A percentile compares a stretch with the other conserved stretches of the same genome.
Conservation (phyloP, 2,888 invertebrate genomes). For the Biston betularia region DNA sequence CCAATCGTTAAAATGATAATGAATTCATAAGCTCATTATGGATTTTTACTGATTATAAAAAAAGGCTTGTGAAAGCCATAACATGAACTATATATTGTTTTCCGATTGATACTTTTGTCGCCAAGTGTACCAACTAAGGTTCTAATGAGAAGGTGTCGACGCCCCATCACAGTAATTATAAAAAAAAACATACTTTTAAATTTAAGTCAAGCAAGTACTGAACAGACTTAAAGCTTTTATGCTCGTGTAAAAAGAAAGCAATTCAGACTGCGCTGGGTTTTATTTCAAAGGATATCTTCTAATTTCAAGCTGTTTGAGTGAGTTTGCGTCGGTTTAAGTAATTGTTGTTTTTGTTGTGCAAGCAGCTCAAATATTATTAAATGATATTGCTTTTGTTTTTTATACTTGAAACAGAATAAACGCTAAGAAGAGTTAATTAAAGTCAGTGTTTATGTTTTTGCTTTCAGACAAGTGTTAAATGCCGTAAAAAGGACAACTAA, state of each 20-base stretch:
- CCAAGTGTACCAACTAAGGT: constrained; percentile 1
- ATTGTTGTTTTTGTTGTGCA: constrained; percentile 9
- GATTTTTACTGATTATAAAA: no score
- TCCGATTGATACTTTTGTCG: background rate
- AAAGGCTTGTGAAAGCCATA: no score
- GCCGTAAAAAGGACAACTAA: no score
- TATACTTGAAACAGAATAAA: no score
- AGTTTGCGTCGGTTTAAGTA: constrained; percentile 13
- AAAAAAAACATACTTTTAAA: constrained; percentile 69
- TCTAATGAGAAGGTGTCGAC: constrained; percentile 75
- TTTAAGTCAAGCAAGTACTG: constrained; percentile 55
- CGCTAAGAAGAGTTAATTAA: no score
- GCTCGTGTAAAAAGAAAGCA: constrained; percentile 40
- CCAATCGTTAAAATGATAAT: no score
- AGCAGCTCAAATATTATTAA: background rate
- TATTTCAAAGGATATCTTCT: constrained; percentile 34
- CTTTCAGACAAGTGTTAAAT: no score
- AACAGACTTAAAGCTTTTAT: constrained; percentile 37
- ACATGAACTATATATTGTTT: no score
- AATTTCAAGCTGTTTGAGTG: constrained; percentile 22
- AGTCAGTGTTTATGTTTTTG: no score
- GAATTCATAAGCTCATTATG: no score
- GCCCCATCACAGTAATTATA: constrained; percentile 77
- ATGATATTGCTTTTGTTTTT: background rate
- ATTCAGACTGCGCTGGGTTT: constrained; percentile 37